These are phyloP conservation scores for Psilopogon haemacephalus DNA, from an alignment of 2,113 vertebrate species.

Conservation along the genomic window DNA sequence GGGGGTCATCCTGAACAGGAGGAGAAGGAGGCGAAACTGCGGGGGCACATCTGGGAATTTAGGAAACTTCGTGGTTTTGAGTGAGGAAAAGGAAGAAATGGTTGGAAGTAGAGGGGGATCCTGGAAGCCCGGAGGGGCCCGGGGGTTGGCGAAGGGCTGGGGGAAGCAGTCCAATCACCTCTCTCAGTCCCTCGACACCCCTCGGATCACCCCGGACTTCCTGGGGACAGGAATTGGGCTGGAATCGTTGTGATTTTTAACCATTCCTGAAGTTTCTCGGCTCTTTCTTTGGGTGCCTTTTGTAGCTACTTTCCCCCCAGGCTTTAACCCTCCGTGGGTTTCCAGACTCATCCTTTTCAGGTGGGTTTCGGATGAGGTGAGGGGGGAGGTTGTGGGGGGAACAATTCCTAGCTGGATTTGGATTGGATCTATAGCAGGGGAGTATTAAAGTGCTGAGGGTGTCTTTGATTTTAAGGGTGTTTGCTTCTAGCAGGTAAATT, in stretches of 20 bases:
- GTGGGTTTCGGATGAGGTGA: too few relatives aligned
- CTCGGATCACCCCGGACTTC: too few relatives aligned
- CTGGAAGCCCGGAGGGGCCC: not conserved
- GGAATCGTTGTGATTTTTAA: not conserved
- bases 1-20: not conserved
- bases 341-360: too few relatives aligned
- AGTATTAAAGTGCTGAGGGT: not conserved
- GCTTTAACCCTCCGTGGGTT: not conserved
- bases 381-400: too few relatives aligned
- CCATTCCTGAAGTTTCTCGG: accelerated
- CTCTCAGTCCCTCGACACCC: not conserved
- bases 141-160: not conserved
- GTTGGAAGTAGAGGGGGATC: not conserved
- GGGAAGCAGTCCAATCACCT: not conserved
- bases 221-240: not conserved
- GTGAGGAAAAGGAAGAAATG: too few relatives aligned
- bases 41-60: not conserved
- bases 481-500: accelerated
- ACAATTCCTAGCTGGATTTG: not conserved
- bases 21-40: not conserved
- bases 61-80: not conserved
- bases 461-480: accelerated
- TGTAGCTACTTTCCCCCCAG: not conserved
- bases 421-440: accelerated
- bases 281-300: not conserved